Evolutionary conservation across 35 echinoderm and acorn worm species (phyloP).

Genomic region (Lytechinus pictus): DNA sequence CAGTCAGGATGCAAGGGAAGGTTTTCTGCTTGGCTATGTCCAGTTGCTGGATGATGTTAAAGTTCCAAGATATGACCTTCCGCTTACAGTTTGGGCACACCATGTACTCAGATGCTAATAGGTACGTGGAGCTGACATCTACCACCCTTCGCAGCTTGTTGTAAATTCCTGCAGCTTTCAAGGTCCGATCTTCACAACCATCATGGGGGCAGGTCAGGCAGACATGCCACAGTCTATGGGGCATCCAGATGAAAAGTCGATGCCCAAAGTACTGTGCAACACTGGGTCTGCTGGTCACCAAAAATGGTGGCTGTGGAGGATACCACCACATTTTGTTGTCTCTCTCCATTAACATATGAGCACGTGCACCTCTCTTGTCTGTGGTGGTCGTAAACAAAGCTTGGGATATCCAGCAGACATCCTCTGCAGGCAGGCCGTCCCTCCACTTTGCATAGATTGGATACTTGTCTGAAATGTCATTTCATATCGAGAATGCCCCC

Average conservation of each 20-base stretch:
- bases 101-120: slow-evolving; percentile 44
- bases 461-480: slow-evolving; percentile 32
- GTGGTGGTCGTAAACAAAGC: slow-evolving; percentile 41
- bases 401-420: slow-evolving; percentile 47
- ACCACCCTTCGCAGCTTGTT: slow-evolving; percentile 25
- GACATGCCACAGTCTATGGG: slow-evolving; percentile 51
- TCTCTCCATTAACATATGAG: slow-evolving; percentile 26
- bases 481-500: no score
- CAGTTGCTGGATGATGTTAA: slow-evolving; percentile 50
- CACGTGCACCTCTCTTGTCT: not conserved
- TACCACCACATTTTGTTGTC: slow-evolving; percentile 56
- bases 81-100: slow-evolving; percentile 41
- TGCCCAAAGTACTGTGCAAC: slow-evolving; percentile 52
- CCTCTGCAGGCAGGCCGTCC: slow-evolving; percentile 23
- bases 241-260: slow-evolving; percentile 53
- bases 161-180: slow-evolving; percentile 50
- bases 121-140: slow-evolving; percentile 39
- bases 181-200: slow-evolving; percentile 14
- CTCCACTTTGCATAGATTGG: slow-evolving; percentile 50
- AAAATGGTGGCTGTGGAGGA: slow-evolving; percentile 49
- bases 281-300: slow-evolving; percentile 21
- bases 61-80: slow-evolving; percentile 53
- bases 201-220: slow-evolving; percentile 37
- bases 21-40: slow-evolving; percentile 37
- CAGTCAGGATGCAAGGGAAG: slow-evolving; percentile 44